Base-by-base conservation (phyloP, 2,113 vertebrate species). In the Dunckerocampus dactyliophorus region DNA sequence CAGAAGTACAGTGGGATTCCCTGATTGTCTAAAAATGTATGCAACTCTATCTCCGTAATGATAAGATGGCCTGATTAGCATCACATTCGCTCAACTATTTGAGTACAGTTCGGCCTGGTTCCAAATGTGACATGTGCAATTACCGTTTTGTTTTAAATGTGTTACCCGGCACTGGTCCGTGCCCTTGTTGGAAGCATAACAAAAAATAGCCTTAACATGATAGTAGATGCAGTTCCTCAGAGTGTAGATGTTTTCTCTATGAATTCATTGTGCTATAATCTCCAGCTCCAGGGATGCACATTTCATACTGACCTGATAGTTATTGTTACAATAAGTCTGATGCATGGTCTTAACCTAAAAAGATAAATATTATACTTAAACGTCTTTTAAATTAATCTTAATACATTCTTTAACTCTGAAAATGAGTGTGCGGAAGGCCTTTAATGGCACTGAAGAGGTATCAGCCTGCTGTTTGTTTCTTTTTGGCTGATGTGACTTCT, bases 391-490 rank as follows among this genome's bases (percentile, higher is more conserved):
- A 71, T 20, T 80, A 4, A 56, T 81, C 69, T 76, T 72, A 80
- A 82, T 78, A 75, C 68, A 75, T 85, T 77, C 62, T 81, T 77
- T 39, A 75, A 65, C 63, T 66, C 62, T 76, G 68, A 58, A 70
- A 63, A 71, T 80, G 75, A 77, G 66, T 80, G 71, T 84, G 73
- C 71, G 77, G 81, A 85, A 85, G 83, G 83, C 82, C 76, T 67
- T 79, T 51, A 74, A 80, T 84, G 84, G 81, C 84, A 79, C 84
- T 63, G 74, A 82, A 15, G 70, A 84, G 77, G 74, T 82, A 81
- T 59, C 66, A 82, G 78, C 71, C 72, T 31, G 43, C 48, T 46
- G n/a, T 55, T 53, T 42, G 15, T 60, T 53, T 53, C 55, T 60
- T 74, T 74, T 69, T 71, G 76, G 71, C 70, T 62, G 71, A 50